Evolutionary conservation across 2,797 vertebrate genomes (phyloP).

Genomic region (Decapterus maruadsi): DNA sequence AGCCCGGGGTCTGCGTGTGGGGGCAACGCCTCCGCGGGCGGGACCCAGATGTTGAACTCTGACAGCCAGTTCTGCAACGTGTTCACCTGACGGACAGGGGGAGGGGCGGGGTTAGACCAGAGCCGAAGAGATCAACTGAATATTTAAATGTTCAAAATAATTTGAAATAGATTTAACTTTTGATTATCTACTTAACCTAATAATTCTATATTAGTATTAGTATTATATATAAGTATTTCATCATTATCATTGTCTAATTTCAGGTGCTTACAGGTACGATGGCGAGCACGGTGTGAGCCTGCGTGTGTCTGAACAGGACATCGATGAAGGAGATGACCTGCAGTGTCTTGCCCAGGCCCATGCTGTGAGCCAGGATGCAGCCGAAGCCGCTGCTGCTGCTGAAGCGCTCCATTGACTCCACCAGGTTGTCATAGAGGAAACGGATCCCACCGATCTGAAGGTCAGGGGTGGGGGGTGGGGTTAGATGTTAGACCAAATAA

Average conservation of each 20-base stretch:
- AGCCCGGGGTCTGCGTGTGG: slow-evolving; percentile 86
- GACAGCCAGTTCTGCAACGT: slow-evolving; percentile 98
- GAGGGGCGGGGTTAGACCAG: too few relatives aligned
- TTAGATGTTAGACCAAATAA: too few relatives aligned
- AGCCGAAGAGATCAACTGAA: too few relatives aligned
- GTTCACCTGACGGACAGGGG: slow-evolving; percentile 86
- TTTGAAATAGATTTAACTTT: too few relatives aligned
- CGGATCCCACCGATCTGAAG: slow-evolving; percentile 95
- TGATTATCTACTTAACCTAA: too few relatives aligned
- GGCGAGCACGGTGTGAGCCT: slow-evolving; percentile 95
- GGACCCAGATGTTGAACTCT: slow-evolving; percentile 97
- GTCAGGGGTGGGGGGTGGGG: not conserved
- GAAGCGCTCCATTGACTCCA: slow-evolving; percentile 94
- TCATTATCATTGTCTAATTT: too few relatives aligned
- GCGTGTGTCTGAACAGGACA: slow-evolving; percentile 93
- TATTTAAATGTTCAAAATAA: too few relatives aligned
- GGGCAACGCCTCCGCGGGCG: slow-evolving; percentile 89
- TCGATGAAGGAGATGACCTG: slow-evolving; percentile 98
- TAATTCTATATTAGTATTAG: too few relatives aligned
- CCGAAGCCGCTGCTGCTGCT: slow-evolving; percentile 93
- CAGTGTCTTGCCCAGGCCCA: slow-evolving; percentile 97
- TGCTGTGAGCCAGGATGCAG: slow-evolving; percentile 97
- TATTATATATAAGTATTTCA: too few relatives aligned
- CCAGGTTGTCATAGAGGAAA: slow-evolving; percentile 97
- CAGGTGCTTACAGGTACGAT: slow-evolving; percentile 94